phyloP scores from a whole-genome alignment of 2,797 vertebrate genomes.

The Sciurus carolinensis region DNA sequence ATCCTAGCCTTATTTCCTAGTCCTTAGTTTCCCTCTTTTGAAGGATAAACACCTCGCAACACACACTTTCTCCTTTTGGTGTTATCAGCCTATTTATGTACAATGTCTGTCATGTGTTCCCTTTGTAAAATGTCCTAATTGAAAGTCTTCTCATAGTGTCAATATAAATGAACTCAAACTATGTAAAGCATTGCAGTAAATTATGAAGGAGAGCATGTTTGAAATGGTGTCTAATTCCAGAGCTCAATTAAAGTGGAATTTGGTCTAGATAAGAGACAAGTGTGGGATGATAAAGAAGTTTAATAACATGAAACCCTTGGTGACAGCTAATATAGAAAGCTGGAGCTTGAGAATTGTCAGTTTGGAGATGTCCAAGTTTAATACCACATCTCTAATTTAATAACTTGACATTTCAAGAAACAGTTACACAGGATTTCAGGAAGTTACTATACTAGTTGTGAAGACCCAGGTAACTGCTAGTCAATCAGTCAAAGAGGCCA shows the following conservation, averaged over 20 bases:
- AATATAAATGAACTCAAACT: constrained; percentile 58
- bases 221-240: constrained; percentile 67
- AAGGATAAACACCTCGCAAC: constrained; percentile 42
- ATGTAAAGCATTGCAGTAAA: constrained; percentile 57
- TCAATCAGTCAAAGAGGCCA: background rate
- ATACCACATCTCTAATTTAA: constrained; percentile 60
- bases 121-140: constrained; percentile 55
- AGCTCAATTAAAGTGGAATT: constrained; percentile 67
- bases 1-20: constrained; percentile 36
- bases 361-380: constrained; percentile 50
- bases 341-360: constrained; percentile 54
- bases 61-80: background rate
- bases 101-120: constrained; percentile 55
- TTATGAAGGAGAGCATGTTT: constrained; percentile 64
- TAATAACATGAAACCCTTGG: constrained; percentile 65
- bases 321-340: constrained; percentile 61
- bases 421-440: constrained; percentile 38
- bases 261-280: constrained; percentile 68
- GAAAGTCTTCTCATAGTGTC: constrained; percentile 40
- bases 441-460: constrained; percentile 27
- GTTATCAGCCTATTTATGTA: constrained; percentile 49
- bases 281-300: constrained; percentile 54
- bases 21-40: constrained; percentile 29
- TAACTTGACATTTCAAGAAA: constrained; percentile 62
- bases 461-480: constrained; percentile 20